phyloP scores from a whole-genome alignment of 1,140 invertebrate species.

The Harlomillsia oculata region DNA sequence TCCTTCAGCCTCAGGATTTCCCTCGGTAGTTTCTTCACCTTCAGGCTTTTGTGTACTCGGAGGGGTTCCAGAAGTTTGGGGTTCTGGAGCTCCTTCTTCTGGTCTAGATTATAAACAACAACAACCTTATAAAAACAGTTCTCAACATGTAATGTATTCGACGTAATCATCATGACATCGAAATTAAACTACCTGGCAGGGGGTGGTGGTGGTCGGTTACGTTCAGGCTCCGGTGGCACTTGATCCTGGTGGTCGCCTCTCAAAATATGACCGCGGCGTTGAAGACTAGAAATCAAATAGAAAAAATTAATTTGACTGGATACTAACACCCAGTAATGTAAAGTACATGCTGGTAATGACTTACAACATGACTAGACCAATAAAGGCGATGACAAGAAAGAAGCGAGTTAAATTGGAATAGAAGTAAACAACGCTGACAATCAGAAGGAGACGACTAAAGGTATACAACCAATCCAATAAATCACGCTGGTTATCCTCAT shows the following conservation, averaged over 20 bases:
- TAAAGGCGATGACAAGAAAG: slow-evolving; percentile 31
- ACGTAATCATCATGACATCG: background rate
- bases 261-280: background rate
- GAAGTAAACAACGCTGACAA: slow-evolving; percentile 34
- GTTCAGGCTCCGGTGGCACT: background rate
- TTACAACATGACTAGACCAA: slow-evolving; percentile 32
- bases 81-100: background rate
- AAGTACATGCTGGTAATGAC: background rate
- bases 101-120: background rate
- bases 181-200: background rate
- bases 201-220: background rate
- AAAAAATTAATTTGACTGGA: background rate
- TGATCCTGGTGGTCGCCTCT: background rate
- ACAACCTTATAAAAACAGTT: background rate
- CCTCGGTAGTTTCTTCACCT: background rate
- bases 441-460: slow-evolving; percentile 25
- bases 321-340: background rate
- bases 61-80: background rate
- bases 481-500: slow-evolving; percentile 31
- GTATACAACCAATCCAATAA: slow-evolving; percentile 35
- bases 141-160: background rate
- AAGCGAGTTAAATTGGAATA: slow-evolving; percentile 34
- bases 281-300: background rate
- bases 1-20: background rate
- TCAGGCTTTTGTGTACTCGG: background rate